Evolutionary conservation across 2,888 invertebrate genomes (phyloP), one percentile per base, ranked within the genome.

Genomic region (Therioaphis trifolii): DNA sequence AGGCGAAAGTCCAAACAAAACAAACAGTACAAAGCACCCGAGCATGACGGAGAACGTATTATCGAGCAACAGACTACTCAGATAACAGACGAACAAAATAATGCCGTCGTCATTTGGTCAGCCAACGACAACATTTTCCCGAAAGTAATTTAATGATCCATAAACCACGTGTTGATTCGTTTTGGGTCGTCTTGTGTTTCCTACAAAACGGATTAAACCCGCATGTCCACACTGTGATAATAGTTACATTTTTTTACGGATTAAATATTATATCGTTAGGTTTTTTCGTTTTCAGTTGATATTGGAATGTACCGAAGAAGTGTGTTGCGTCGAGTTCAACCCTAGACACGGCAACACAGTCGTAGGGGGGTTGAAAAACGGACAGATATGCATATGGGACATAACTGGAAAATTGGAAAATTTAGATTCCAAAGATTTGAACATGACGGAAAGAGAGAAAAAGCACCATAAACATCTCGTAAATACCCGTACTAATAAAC

Each of bases 321-420:
- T 89, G 24, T 86, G 86, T 2, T 85, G 86, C 9, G 74, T 89
- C 0, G 87, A 88, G 5, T 89, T 89, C 80, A 89, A 88, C 52
- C 89, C 89, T 0, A 85, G 85, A 14, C 85, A 87, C 63, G 86
- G 86, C 0, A 87, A 88, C 27, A 82, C 88, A 11, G 68, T 89
- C 7, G 86, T 88, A 2, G 89, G 88, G 15, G 89, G 89, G 2
- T 88, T 88, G 9, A 85, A 86, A 0, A 88, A 87, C 52, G 90
- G 90, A 0, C 89, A 88, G 80, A 86, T 89, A 18, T 85, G 88
- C 9, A 52, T 89, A 12, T 90, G 89, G 89, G 88, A 89, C 85
- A 86, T 88, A 11, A 85, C 85, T 9, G 86, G 86, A n/a, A 85
- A 79, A 55, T 84, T 85, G 15, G 85, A 86, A 72, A 52, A 1